Evolutionary conservation across 2,797 vertebrate species (phyloP), one percentile per base, ranked within the genome.

Genomic region (Ptychobarbus kaznakovi): DNA sequence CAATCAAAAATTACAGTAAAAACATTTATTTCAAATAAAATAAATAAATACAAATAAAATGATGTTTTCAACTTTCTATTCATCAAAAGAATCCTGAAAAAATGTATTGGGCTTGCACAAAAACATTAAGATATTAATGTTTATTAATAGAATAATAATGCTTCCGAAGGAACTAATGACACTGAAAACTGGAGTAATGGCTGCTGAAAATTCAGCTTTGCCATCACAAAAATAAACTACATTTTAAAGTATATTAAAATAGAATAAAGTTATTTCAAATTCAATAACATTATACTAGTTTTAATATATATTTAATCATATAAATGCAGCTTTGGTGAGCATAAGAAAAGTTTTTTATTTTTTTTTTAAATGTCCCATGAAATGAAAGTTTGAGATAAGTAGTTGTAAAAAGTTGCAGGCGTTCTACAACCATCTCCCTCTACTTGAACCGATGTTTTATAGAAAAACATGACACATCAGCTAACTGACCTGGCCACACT

Each of bases 401-500:
- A 56, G 53, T 56, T 56, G 20, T 56, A 8, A 56, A 56, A 20
- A 56, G 53, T 20, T 56, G 53, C 53, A 56, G 53, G 18, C 7
- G 20, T 61, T 46, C 28, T 32, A 32, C 4, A 8, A 46, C 13
- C 13, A 25, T 73, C 42, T 73, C 7, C 15, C 25, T 49, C 53
- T 74, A 18, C 72, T 74, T 49, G 15, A 66, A 53, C 22, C 0
- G 13, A n/a, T 83, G 16, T 13, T 25, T 28, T 4, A 20, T 4
- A 73, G 15, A 25, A 25, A 74, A 58, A 70, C 13, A 44, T 12
- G 1, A 65, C 7, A 10, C 20, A 56, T 78, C 56, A 58, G 44
- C 11, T 16, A 6, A 68, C 92, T 90, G 84, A 96, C 96, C 93
- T 92, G 1, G 94, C 90, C 38, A 96, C 94, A 44, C 81, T 92